Percentiles rank a stretch among this genome's conserved stretches.
Evolutionary conservation across 2,113 vertebrate genomes (phyloP).

Genomic region (Salminus brasiliensis): DNA sequence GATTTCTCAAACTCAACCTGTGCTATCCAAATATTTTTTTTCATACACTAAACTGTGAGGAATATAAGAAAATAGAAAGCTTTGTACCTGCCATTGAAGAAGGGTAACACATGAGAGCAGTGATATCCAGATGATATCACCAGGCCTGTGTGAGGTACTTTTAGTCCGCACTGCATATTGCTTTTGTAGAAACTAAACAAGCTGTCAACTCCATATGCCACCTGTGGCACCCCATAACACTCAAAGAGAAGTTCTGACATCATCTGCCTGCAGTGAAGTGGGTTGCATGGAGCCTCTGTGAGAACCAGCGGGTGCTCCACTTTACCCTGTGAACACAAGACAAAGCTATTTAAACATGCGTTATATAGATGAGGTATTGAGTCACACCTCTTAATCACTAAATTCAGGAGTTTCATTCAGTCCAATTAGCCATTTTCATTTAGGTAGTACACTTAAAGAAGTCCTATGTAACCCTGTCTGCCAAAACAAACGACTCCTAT

Average conservation of each 20-base stretch:
- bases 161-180: conserved; percentile 61
- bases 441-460: too few species aligned
- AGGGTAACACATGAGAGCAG: conserved; percentile 90
- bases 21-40: too few species aligned
- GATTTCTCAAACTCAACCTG: too few species aligned
- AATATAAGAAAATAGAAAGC: neutral
- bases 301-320: conserved; percentile 81
- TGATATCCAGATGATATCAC: conserved; percentile 92
- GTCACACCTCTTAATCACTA: too few species aligned
- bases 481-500: too few species aligned
- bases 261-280: conserved; percentile 81
- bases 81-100: conserved; percentile 90
- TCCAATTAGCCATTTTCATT: too few species aligned
- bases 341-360: neutral
- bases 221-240: conserved; percentile 89
- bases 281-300: conserved; percentile 78
- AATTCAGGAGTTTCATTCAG: too few species aligned
- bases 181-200: conserved; percentile 92
- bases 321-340: conserved; percentile 57
- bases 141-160: conserved; percentile 78
- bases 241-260: conserved; percentile 93
- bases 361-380: too few species aligned
- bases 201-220: conserved; percentile 90
- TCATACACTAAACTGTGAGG: too few species aligned
- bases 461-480: too few species aligned